Base-by-base conservation (phyloP, 2,888 invertebrate species). In the Stratiomys singularior region DNA sequence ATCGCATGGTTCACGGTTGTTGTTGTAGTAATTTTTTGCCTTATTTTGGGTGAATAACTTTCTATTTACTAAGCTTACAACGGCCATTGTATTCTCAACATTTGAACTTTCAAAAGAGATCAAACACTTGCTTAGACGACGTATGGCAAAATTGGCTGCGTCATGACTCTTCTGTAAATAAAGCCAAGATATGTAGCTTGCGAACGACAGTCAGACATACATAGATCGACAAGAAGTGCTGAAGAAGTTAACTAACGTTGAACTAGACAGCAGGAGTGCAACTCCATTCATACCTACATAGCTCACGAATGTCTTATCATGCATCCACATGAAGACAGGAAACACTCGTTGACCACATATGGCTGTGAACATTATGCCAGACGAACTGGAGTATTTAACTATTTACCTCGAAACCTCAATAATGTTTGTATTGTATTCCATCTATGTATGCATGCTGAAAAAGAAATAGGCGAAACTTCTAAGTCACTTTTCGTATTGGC, bases 371-470 rank as follows among this genome's bases (percentile, higher is more conserved):
- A 52, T 52, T 52, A 72, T 60, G 28, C 74, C 18, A 5, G 15
- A 28, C 23, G 21, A 74, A 74, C 74, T 58, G 58, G 74, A 74
- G 74, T 74, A 74, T 74, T 74, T 58, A 58, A 58, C 58, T 58
- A 74, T 74, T 74, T 58, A 74, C 74, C 74, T 74, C 74, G 18
- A 74, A 74, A 74, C 74, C 74, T 74, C 74, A 74, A 74, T 74
- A 72, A 52, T 37, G 27, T 66, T 64, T 30, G 9, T 66, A 66
- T 66, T 13, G 46, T 46, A 30, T 44, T 28, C 69, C 47, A 69
- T 69, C 46, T 47, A 23, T 11, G 23, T 47, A 47, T 69, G 25
- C 11, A 18, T 44, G 23, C 5, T 67, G 64, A 52, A n/a, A 4
- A 13, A 52, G 15, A 52, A 52, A 52, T 9, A 52, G 52, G 15